Percentiles rank a stretch among this genome's conserved stretches.
These are phyloP conservation scores for Eriosoma lanigerum DNA, from an alignment of 1,140 invertebrate genomes.

Conservation along the genomic window DNA sequence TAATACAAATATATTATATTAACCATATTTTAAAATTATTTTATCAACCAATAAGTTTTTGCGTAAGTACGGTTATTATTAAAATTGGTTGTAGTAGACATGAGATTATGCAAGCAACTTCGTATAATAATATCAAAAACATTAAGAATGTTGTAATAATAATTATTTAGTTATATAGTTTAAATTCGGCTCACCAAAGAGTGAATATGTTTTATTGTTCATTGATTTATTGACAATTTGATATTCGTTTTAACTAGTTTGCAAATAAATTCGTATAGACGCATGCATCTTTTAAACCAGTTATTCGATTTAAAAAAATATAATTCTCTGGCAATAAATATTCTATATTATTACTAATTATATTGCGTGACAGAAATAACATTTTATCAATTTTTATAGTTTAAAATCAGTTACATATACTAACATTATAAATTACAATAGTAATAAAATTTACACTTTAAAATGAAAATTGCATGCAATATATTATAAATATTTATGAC, in stretches of 20 bases:
- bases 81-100: no score
- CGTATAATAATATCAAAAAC: no score
- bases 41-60: no score
- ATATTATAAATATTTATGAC: no score
- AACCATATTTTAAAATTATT: no score
- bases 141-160: no score
- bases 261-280: background rate
- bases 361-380: background rate
- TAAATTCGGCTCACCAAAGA: background rate
- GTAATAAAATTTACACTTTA: no score
- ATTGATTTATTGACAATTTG: background rate
- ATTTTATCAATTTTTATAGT: background rate
- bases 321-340: background rate
- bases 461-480: no score
- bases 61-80: no score
- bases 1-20: no score
- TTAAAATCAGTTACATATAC: background rate
- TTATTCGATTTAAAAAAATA: background rate
- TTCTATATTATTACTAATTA: background rate
- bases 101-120: no score
- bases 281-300: background rate
- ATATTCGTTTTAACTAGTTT: slow-evolving; percentile 1
- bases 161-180: background rate
- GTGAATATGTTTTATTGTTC: slow-evolving; percentile 2
- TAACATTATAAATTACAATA: no score